A percentile compares a stretch with the other conserved stretches of the same genome.
These are phyloP conservation scores for Euborellia annulipes DNA, from an alignment of 1,140 invertebrate genomes.

Conservation along the genomic window DNA sequence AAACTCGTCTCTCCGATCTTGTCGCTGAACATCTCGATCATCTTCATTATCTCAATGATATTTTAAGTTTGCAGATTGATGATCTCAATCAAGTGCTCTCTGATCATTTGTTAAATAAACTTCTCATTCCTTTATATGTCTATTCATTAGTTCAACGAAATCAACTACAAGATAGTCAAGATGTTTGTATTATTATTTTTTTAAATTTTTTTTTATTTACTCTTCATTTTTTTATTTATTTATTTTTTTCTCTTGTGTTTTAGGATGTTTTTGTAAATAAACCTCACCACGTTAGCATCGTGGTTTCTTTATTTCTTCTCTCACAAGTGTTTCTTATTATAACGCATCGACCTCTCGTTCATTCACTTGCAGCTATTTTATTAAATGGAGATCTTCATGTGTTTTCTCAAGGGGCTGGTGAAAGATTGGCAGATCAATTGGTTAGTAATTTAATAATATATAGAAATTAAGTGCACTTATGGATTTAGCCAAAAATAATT, in stretches of 20 bases:
- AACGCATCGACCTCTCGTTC: conserved; percentile 72
- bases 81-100: conserved; percentile 91
- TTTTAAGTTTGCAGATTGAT: conserved; percentile 79
- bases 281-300: conserved; percentile 66
- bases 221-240: too few species aligned
- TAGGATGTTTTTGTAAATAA: conserved; percentile 14
- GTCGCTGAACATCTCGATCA: conserved; percentile 97
- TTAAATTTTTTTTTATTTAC: too few species aligned
- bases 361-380: conserved; percentile 75
- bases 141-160: conserved; percentile 53
- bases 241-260: too few species aligned
- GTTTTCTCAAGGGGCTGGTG: conserved; percentile 12
- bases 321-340: conserved; percentile 96
- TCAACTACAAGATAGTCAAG: too few species aligned
- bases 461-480: too few species aligned
- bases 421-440: conserved; percentile 7
- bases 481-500: too few species aligned
- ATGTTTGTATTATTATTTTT: too few species aligned
- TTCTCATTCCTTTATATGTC: conserved; percentile 88
- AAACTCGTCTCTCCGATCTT: conserved; percentile 78
- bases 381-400: conserved; percentile 56
- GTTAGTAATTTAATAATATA: too few species aligned
- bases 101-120: conserved; percentile 82
- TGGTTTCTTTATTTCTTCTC: conserved; percentile 79
- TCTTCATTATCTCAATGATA: conserved; percentile 96